Conservation (phyloP, 2,113 vertebrate genomes). For the Antigone vipio region DNA sequence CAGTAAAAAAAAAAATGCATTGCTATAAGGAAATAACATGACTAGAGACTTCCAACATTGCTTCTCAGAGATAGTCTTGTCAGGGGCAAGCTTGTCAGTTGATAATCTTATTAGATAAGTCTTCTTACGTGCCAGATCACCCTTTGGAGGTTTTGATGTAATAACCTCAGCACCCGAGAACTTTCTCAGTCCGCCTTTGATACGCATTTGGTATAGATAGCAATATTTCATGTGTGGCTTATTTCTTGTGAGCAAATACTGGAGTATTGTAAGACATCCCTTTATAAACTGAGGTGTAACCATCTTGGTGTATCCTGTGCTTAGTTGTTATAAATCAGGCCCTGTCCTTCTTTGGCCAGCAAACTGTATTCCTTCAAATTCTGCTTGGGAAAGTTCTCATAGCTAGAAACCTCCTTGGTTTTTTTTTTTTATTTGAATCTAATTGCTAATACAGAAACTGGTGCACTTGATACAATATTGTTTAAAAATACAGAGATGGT, state of each 20-base stretch:
- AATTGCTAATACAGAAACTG: neutral
- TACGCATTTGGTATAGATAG: neutral
- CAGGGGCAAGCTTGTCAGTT: neutral
- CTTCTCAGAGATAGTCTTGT: neutral
- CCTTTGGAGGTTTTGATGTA: constrained; percentile 18
- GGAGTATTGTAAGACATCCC: neutral
- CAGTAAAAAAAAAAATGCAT: neutral
- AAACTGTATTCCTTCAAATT: neutral
- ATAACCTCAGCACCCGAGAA: neutral
- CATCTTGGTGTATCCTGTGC: neutral
- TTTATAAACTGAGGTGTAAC: neutral
- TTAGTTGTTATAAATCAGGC: neutral
- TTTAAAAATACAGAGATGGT: neutral
- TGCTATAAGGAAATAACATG: neutral
- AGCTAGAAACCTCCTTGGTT: neutral
- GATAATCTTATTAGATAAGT: constrained; percentile 45
- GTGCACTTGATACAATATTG: neutral
- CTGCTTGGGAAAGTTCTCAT: neutral
- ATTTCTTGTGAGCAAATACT: neutral
- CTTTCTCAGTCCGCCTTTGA: neutral
- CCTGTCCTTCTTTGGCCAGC: neutral
- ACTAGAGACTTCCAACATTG: neutral
- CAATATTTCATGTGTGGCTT: neutral
- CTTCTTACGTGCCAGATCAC: neutral
- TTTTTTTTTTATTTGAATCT: neutral